Base-by-base conservation (phyloP, 2,113 vertebrate species). In the Zingel zingel region DNA sequence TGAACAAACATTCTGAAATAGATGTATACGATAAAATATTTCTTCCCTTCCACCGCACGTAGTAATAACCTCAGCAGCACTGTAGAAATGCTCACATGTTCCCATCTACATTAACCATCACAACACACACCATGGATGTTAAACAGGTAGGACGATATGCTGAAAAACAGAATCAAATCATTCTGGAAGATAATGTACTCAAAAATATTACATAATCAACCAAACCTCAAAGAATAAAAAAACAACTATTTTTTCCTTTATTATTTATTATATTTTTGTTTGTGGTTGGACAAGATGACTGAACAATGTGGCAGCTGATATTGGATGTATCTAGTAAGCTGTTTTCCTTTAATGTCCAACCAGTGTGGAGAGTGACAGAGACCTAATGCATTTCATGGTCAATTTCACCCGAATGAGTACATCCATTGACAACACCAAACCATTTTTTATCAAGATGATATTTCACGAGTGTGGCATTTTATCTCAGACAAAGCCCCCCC, bases 351-450 rank as follows among this genome's bases (percentile, higher is more conserved):
- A 83, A 88, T 87, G 79, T 69, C 78, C 81, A 84, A 85, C 85
- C 89, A 89, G 62, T 67, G 79, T 81, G 64, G 68, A 85, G 65
- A 75, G 69, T 75, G 83, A 86, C 77, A 27, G 68, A 76, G 73
- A 71, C 78, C 74, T 84, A 89, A 91, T 90, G 82, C 88, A 84
- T 91, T 93, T 88, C 77, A 91, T 13, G 27, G 66, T 88, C 88
- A 82, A 82, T 91, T 91, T 90, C 80, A 71, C 79, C 19, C 4
- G 5, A 50, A 80, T 61, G 83, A 91, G 86, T 69, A 84, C 47
- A 48, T 90, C 90, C 84, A 87, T 48, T 84, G 90, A 90, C 76
- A 83, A 88, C 53, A 88, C 56, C 50, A 79, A 82, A 57, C 66
- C 67, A 53, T 82, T 84, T 90, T 85, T 87, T 80, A 89, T 90